Percentiles rank a stretch among this genome's conserved stretches.
These are phyloP conservation scores for Pomatostomus ruficeps DNA, from an alignment of 2,113 vertebrate genomes.

Conservation along the genomic window DNA sequence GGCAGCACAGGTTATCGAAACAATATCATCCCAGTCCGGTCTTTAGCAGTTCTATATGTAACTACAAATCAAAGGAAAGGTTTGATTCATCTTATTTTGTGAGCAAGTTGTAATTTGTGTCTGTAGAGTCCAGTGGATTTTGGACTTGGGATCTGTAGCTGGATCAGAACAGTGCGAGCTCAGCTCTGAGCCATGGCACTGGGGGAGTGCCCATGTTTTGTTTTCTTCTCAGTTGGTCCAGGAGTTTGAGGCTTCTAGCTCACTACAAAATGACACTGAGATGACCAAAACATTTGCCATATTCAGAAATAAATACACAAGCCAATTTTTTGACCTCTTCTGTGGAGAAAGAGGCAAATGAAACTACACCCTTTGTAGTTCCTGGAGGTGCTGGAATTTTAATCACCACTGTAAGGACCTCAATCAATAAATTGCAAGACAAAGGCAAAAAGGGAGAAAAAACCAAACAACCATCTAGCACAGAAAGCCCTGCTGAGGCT, in stretches of 20 bases:
- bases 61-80: neutral
- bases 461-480: neutral
- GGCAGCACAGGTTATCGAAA: neutral
- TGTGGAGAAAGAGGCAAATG: neutral
- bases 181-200: rapidly evolving
- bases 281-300: neutral
- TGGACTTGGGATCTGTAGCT: neutral
- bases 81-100: neutral
- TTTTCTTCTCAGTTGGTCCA: neutral
- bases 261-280: neutral
- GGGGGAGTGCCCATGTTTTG: rapidly evolving
- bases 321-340: neutral
- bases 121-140: neutral
- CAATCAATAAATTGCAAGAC: neutral
- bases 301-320: neutral
- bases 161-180: rapidly evolving
- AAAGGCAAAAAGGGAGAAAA: neutral
- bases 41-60: neutral
- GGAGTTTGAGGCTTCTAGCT: neutral
- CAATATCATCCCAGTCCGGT: neutral
- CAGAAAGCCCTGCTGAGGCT: neutral
- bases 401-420: neutral
- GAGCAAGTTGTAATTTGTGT: neutral
- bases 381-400: neutral
- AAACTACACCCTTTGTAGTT: neutral